Evolutionary conservation across 2,888 invertebrate species (phyloP), one percentile per base, ranked within the genome.

Genomic region (Nemapogon koenigi): DNA sequence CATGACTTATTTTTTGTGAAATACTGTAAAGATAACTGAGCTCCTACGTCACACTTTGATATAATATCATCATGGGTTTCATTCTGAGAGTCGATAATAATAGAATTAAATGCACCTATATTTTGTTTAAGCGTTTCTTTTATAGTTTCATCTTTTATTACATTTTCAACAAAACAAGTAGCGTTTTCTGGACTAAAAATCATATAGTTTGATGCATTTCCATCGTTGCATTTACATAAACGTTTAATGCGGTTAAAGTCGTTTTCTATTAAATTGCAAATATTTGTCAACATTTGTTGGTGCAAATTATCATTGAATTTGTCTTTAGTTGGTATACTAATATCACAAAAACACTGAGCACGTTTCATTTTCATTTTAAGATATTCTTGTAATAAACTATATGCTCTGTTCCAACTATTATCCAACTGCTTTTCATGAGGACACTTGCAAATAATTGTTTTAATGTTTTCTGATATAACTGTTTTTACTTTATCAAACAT

Each of bases 401-500:
- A 68, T 1, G 70, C 75, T 47, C 75, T 60, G 13, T 61, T 60
- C 70, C 72, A 76, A 49, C 62, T 70, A n/a, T 57, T 63, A 39
- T 57, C 50, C 13, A 43, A 45, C 40, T 41, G 15, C 14, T 45
- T 44, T 35, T 45, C 43, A 40, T 45, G 43, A 3, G 45, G 41
- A 51, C 66, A 68, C 43, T 50, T 58, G 50, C 67, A 73, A 40
- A 48, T 45, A 10, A 43, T 54, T 53, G 22, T 10, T 11, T 33
- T 11, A 11, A 62, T 59, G 43, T 51, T 60, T 16, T 66, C 59
- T 26, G 55, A 57, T 45, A 78, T 68, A 13, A 71, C 50, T 44
- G 64, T 49, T 49, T 63, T 73, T 3, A 76, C 60, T 51, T 55
- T 65, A 40, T 57, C 43, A 37, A 70, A 43, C 39, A 72, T 64